Percentiles rank a stretch among this genome's conserved stretches.
Evolutionary conservation across 1,140 invertebrate species (phyloP).

Genomic region (Macrocentrus cingulum): DNA sequence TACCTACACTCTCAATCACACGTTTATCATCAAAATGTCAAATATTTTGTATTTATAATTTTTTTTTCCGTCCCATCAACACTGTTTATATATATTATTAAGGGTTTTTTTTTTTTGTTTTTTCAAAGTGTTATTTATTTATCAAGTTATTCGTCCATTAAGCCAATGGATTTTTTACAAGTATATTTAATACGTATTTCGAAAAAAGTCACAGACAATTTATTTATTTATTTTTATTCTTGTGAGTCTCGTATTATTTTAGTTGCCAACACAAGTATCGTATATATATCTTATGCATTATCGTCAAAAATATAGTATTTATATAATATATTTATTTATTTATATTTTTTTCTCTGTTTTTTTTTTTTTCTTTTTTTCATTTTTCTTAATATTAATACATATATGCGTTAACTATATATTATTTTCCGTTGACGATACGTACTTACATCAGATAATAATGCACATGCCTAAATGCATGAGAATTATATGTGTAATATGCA

Average conservation of each 20-base stretch:
- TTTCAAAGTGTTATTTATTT: constrained; percentile 5
- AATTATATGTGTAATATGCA: too few relatives aligned
- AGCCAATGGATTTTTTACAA: constrained; percentile 11
- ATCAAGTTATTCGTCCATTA: constrained; percentile 16
- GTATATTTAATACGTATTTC: constrained; percentile 20
- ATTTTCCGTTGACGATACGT: too few relatives aligned
- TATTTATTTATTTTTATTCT: constrained; percentile 12
- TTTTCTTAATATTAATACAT: too few relatives aligned
- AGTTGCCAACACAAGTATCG: constrained; percentile 8
- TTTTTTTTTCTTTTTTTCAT: too few relatives aligned
- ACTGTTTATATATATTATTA: too few relatives aligned
- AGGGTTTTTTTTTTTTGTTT: constrained; percentile 2
- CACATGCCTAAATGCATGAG: too few relatives aligned
- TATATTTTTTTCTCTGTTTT: too few relatives aligned
- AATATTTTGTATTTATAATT: background rate
- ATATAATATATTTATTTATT: constrained; percentile 34
- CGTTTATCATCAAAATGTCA: constrained; percentile 5
- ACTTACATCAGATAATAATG: too few relatives aligned
- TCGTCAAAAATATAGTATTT: constrained; percentile 32
- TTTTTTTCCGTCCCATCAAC: constrained; percentile 10
- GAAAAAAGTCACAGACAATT: constrained; percentile 27
- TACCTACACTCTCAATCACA: background rate
- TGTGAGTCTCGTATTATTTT: constrained; percentile 14
- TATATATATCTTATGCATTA: constrained; percentile 19
- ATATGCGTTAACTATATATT: too few relatives aligned